Conservation (phyloP, 2,888 invertebrate species). For the Seira sanloemensis region DNA sequence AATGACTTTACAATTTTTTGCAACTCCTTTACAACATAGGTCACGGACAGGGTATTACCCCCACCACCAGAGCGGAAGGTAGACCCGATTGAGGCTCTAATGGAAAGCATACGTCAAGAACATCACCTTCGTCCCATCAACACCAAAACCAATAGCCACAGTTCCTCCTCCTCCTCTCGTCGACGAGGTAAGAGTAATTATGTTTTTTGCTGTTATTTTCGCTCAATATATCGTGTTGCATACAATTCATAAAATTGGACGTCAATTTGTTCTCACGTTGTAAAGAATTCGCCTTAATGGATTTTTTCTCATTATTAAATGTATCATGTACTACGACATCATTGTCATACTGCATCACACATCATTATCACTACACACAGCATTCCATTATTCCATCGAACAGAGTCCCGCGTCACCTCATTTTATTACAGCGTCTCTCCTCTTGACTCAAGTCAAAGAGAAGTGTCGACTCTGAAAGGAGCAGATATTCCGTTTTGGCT, state of each 20-base stretch:
- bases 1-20: conserved; percentile 24
- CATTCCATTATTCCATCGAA: neutral
- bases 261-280: conserved; percentile 19
- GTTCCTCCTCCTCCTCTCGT: conserved; percentile 43
- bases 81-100: conserved; percentile 89
- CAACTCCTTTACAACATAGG: conserved; percentile 79
- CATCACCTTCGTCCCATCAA: conserved; percentile 80
- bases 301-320: conserved; percentile 24
- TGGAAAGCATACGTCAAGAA: conserved; percentile 87
- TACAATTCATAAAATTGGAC: neutral
- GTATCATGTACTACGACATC: conserved; percentile 27
- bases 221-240: too few relatives aligned
- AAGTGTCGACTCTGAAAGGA: too few relatives aligned
- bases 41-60: conserved; percentile 88
- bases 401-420: neutral
- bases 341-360: conserved; percentile 17
- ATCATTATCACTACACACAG: conserved; percentile 15
- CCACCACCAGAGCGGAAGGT: conserved; percentile 83
- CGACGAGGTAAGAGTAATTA: conserved; percentile 60
- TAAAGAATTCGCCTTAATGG: conserved; percentile 31
- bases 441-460: too few relatives aligned
- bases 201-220: too few relatives aligned
- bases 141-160: conserved; percentile 31
- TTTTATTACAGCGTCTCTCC: too few relatives aligned
- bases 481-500: too few relatives aligned